Evolutionary conservation across 2,888 invertebrate species (phyloP).

Genomic region (Sarcophaga caerulescens): DNA sequence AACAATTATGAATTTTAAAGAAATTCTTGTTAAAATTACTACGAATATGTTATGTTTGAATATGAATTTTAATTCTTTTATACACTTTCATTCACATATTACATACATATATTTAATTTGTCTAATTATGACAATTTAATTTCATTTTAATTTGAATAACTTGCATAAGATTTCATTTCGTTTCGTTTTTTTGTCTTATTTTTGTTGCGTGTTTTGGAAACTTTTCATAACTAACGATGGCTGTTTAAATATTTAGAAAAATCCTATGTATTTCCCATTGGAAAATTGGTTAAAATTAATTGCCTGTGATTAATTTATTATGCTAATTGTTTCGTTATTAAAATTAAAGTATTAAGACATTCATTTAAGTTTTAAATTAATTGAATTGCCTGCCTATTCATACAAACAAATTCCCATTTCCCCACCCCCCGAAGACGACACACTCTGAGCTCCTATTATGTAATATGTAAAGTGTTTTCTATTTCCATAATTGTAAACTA

Average conservation of each 20-base stretch:
- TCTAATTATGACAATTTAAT: slow-evolving; percentile 10
- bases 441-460: background rate
- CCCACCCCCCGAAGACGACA: background rate
- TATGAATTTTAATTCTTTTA: too few species aligned
- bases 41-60: too few species aligned
- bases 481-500: too few species aligned
- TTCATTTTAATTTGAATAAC: too few species aligned
- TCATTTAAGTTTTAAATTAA: slow-evolving; percentile 42
- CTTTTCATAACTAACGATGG: too few species aligned
- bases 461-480: too few species aligned
- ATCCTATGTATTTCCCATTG: background rate
- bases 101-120: slow-evolving; percentile 24
- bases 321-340: slow-evolving; percentile 41
- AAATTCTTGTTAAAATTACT: too few species aligned
- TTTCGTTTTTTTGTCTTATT: background rate
- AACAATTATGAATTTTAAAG: too few species aligned
- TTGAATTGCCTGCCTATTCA: background rate
- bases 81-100: background rate
- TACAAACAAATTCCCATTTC: background rate
- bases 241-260: background rate
- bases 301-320: slow-evolving; percentile 58
- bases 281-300: slow-evolving; percentile 30
- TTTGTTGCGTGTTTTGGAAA: background rate
- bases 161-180: too few species aligned
- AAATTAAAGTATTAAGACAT: slow-evolving; percentile 2